phyloP scores from a whole-genome alignment of 2,888 invertebrate genomes.

The Campoplex capitator region DNA sequence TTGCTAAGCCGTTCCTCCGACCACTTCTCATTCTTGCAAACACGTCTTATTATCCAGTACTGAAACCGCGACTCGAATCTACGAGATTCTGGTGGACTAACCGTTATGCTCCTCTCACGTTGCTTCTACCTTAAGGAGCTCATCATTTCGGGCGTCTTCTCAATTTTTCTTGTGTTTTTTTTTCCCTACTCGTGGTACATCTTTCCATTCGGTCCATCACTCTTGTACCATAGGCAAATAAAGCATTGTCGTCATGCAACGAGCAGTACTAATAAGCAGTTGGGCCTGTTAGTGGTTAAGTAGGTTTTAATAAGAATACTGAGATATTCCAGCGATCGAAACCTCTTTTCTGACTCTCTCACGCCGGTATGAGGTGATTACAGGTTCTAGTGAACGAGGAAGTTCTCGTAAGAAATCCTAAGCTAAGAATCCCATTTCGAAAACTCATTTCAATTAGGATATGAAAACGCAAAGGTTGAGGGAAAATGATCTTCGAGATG shows the following conservation, averaged over 20 bases:
- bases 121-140: conserved; percentile 19
- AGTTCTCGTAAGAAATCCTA: not conserved
- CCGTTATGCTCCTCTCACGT: conserved; percentile 63
- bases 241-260: conserved; percentile 62
- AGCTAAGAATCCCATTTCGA: not conserved
- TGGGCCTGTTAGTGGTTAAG: conserved; percentile 72
- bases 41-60: conserved; percentile 61
- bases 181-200: conserved; percentile 58
- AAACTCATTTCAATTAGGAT: not conserved
- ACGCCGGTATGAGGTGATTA: conserved; percentile 35
- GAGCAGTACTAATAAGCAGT: conserved; percentile 69
- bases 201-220: not conserved
- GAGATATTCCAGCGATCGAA: conserved; percentile 71
- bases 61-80: conserved; percentile 62
- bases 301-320: conserved; percentile 78
- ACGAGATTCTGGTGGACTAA: conserved; percentile 55
- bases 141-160: conserved; percentile 15
- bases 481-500: not conserved
- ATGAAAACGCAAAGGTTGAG: not conserved
- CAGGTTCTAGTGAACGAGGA: not conserved
- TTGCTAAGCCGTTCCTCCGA: conserved; percentile 6
- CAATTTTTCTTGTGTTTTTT: conserved; percentile 51
- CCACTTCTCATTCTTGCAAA: conserved; percentile 51
- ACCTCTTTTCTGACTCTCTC: conserved; percentile 64
- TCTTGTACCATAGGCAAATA: conserved; percentile 25